These are phyloP conservation scores for Lucinisca nassula DNA, from an alignment of 2,888 invertebrate genomes.

Conservation along the genomic window DNA sequence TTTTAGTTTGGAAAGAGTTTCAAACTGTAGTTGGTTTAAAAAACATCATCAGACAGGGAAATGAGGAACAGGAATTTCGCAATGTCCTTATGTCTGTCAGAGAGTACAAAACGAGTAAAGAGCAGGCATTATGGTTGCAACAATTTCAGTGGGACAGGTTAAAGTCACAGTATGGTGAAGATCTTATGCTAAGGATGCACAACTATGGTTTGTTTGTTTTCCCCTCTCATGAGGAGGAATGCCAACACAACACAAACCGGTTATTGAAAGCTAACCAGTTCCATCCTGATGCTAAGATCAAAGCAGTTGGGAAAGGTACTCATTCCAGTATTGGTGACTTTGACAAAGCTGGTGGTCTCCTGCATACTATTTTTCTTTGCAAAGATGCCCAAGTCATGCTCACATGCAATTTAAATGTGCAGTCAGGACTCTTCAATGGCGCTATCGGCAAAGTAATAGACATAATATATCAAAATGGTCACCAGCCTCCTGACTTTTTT, in stretches of 20 bases:
- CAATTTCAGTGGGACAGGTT: constrained; percentile 48
- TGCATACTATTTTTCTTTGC: not conserved
- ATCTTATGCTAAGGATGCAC: constrained; percentile 15
- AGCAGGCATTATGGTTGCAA: constrained; percentile 59
- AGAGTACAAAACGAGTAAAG: constrained; percentile 3
- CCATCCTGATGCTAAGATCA: not conserved
- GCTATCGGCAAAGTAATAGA: constrained; percentile 24
- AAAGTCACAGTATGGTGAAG: constrained; percentile 20
- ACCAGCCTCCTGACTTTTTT: constrained; percentile 2
- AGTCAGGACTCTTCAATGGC: not conserved
- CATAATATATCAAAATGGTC: not conserved
- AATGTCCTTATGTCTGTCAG: constrained; percentile 11
- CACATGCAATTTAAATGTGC: not conserved
- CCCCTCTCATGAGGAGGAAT: constrained; percentile 47
- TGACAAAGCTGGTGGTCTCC: not conserved
- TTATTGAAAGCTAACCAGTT: not conserved
- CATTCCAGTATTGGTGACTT: not conserved
- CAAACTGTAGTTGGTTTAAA: constrained; percentile 22
- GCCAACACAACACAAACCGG: constrained; percentile 33
- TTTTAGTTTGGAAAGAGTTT: not conserved
- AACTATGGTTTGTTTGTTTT: constrained; percentile 53
- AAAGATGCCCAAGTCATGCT: not conserved
- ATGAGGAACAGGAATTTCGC: constrained; percentile 9
- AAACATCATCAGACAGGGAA: constrained; percentile 42
- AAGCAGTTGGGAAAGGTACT: not conserved